Conservation (phyloP, 2,113 vertebrate genomes). For the Ciconia stormi region DNA sequence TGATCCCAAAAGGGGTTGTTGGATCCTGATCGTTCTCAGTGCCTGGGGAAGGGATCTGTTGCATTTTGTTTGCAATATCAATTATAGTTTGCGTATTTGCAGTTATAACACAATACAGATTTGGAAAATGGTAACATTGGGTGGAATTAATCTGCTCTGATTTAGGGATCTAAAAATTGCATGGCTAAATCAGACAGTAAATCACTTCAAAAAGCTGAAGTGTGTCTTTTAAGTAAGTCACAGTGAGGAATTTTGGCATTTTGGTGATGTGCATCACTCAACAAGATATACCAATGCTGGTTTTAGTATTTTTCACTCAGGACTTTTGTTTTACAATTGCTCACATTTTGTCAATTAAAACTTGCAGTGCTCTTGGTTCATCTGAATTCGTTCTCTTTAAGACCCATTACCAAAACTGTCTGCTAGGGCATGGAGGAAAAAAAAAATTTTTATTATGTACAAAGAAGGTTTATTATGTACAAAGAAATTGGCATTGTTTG, state of each 20-base stretch:
- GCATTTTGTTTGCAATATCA: not conserved
- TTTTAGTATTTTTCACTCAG: not conserved
- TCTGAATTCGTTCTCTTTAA: not conserved
- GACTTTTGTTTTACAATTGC: not conserved
- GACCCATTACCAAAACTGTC: not conserved
- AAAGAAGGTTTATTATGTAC: not conserved
- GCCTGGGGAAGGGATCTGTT: not conserved
- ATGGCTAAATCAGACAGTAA: not conserved
- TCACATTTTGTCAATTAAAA: not conserved
- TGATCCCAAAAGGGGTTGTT: not conserved
- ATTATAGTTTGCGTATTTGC: not conserved
- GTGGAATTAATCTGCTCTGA: not conserved
- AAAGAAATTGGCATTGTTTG: not conserved
- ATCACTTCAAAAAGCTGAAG: not conserved
- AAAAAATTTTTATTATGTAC: not conserved
- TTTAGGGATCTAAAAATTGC: not conserved
- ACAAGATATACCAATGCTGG: not conserved
- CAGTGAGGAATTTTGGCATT: not conserved
- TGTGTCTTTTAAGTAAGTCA: not conserved
- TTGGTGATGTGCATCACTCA: not conserved
- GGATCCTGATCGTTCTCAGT: not conserved
- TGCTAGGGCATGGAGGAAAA: not conserved
- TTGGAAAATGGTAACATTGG: not conserved
- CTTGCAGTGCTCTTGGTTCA: not conserved
- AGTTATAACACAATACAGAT: not conserved